These are phyloP conservation scores for Drosophila robusta DNA, from an alignment of 2,888 invertebrate genomes.

Conservation along the genomic window DNA sequence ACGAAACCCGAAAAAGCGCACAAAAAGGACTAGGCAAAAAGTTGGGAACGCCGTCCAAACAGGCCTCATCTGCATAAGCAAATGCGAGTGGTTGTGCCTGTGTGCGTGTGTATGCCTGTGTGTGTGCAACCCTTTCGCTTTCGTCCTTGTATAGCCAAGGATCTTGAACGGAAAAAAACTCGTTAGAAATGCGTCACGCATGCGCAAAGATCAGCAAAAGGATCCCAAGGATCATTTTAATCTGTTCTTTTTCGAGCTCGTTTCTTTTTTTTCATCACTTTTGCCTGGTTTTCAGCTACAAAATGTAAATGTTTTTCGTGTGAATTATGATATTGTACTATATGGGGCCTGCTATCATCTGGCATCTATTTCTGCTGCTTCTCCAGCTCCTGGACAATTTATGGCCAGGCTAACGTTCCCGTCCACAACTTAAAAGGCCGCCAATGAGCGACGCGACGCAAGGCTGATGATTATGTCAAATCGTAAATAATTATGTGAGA, in stretches of 20 bases:
- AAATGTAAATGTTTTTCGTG: conserved; percentile 61
- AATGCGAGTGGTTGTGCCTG: conserved; percentile 32
- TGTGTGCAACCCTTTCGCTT: conserved; percentile 69
- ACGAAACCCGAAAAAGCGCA: conserved; percentile 58
- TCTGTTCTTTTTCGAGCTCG: conserved; percentile 36
- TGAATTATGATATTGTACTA: conserved; percentile 46
- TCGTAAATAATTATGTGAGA: conserved; percentile 83
- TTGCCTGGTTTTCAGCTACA: conserved; percentile 49
- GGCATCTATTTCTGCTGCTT: conserved; percentile 11
- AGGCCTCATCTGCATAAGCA: conserved; percentile 81
- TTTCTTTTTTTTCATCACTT: conserved; percentile 72
- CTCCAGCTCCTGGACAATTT: conserved; percentile 27
- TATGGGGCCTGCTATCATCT: conserved; percentile 1
- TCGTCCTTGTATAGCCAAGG: conserved; percentile 53
- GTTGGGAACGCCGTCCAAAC: conserved; percentile 28
- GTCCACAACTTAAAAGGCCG: conserved; percentile 30
- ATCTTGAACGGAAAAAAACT: conserved; percentile 49
- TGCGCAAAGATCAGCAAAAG: conserved; percentile 52
- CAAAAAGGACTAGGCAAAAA: conserved; percentile 61
- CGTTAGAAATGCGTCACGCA: conserved; percentile 81
- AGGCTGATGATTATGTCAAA: conserved; percentile 78
- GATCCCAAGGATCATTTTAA: conserved; percentile 68
- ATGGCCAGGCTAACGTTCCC: conserved; percentile 8
- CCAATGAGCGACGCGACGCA: conserved; percentile 32
- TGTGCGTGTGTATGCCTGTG: conserved; percentile 21